These are phyloP conservation scores for Lamellibrachia satsuma DNA, from an alignment of 2,888 invertebrate genomes.

Conservation along the genomic window DNA sequence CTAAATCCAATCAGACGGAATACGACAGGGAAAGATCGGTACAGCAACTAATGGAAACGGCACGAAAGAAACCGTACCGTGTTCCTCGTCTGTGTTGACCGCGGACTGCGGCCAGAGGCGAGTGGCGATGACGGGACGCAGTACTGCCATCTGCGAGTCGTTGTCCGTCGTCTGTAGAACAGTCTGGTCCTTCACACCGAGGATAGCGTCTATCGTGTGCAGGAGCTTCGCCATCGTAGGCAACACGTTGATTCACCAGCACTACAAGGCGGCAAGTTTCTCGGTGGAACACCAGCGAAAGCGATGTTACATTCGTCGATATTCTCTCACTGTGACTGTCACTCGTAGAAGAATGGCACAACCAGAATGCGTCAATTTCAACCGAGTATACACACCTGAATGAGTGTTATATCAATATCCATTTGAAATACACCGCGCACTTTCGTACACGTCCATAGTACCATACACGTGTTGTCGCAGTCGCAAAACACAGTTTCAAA, in stretches of 20 bases:
- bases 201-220: conserved; percentile 25
- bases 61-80: neutral
- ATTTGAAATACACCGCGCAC: neutral
- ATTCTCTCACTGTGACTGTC: neutral
- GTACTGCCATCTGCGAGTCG: neutral
- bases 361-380: neutral
- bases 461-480: neutral
- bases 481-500: neutral
- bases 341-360: neutral
- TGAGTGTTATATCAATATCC: neutral
- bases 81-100: conserved; percentile 3
- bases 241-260: neutral
- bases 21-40: neutral
- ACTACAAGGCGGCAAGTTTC: neutral
- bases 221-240: conserved; percentile 19
- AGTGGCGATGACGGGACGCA: neutral
- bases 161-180: neutral
- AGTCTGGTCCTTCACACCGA: neutral
- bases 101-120: neutral
- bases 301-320: conserved; percentile 10
- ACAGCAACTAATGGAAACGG: neutral
- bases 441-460: neutral
- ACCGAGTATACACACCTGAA: neutral
- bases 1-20: neutral
- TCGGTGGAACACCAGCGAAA: neutral